phyloP scores from a whole-genome alignment of 1,140 invertebrate genomes.

The Scaptomyza pallida region DNA sequence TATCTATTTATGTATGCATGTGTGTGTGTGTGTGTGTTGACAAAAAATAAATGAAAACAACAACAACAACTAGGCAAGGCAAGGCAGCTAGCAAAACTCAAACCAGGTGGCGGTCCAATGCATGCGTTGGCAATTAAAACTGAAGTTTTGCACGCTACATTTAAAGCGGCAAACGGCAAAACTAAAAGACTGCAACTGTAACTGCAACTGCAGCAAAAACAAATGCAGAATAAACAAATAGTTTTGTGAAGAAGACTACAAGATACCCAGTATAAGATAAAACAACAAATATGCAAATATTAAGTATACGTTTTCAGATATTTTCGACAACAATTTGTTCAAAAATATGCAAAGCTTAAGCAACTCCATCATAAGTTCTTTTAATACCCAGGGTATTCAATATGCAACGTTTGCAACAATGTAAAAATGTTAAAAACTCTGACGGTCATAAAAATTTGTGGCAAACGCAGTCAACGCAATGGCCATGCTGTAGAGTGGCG shows the following conservation, averaged over 20 bases:
- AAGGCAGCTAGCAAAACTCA: not conserved
- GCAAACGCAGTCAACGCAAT: conserved; percentile 53
- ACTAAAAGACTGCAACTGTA: conserved; percentile 43
- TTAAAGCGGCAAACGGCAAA: conserved; percentile 61
- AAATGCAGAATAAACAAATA: conserved; percentile 21
- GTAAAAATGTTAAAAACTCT: conserved; percentile 70
- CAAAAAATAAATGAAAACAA: conserved; percentile 53
- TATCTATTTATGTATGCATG: conserved; percentile 3
- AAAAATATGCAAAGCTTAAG: not conserved
- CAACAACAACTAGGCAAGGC: conserved; percentile 6
- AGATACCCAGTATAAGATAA: not conserved
- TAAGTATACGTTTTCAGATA: too few species aligned
- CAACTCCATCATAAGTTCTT: not conserved
- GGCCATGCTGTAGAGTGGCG: conserved; percentile 16
- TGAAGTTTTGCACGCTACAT: conserved; percentile 80
- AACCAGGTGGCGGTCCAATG: conserved; percentile 71
- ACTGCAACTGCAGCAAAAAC: conserved; percentile 5
- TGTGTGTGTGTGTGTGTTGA: conserved; percentile 57
- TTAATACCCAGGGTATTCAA: not conserved
- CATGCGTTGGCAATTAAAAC: conserved; percentile 79
- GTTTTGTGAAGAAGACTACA: not conserved
- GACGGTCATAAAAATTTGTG: conserved; percentile 73
- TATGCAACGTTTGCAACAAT: conserved; percentile 8
- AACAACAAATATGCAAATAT: not conserved
- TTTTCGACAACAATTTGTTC: not conserved